Evolutionary conservation across 2,888 invertebrate genomes (phyloP), one percentile per base, ranked within the genome.

Genomic region (Craniophora ligustri): DNA sequence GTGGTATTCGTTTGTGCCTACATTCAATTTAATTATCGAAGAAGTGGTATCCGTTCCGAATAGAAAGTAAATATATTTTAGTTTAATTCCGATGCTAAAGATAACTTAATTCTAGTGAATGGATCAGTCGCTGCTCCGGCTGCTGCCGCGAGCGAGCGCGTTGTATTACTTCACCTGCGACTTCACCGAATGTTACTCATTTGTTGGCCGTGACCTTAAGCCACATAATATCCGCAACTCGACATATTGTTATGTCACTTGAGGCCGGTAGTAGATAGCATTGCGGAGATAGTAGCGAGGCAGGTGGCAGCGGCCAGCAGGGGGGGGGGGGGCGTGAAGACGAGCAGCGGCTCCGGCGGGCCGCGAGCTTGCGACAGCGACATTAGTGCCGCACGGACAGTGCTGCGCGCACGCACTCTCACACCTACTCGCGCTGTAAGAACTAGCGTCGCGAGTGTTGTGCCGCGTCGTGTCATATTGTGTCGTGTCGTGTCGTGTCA

Each of bases 351-450:
- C 32, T 42, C 31, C 47, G 31, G 2, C 14, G 13, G 35, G 7
- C 10, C 1, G 19, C 11, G 5, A 21, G 31, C 23, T 8, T 13
- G 39, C 55, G 26, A 11, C 65, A 60, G 39, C 55, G 26, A 11
- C 65, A 60, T 31, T 40, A 31, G 30, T 11, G 46, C 10, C 8
- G 19, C 6, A 28, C 13, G 10, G 4, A 35, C 34, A 18, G 26
- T 26, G 21, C 26, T 31, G 36, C 38, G 65, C 57, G 47, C 57
- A 47, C 65, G 65, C 65, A 23, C 13, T 3, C 11, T 5, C 26
- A 2, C 14, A 8, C n/a, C 26, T 13, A 4, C n/a, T n/a, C 2
- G 31, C 5, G 19, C 3, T 10, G 11, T 13, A 15, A 6, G 10
- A 6, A 31, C n/a, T 15, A 19, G 19, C 6, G 18, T 8, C 21